phyloP scores from a whole-genome alignment of 2,797 vertebrate genomes.

The Pseudomugil gertrudae region DNA sequence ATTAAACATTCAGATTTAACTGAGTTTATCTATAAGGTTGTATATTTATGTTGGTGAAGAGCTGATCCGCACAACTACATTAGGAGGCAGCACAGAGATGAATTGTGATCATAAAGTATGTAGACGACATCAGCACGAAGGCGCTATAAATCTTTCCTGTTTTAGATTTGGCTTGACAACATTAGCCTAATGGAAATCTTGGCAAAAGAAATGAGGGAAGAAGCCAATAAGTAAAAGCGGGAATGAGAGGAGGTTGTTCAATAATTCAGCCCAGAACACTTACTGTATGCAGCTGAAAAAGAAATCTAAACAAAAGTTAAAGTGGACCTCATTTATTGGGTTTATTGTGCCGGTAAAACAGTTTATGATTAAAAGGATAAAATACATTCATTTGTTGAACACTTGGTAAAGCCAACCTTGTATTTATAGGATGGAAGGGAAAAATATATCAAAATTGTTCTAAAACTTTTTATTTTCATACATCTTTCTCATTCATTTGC shows the following conservation, averaged over 20 bases:
- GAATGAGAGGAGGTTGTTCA: constrained; percentile 39
- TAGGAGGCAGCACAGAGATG: background rate
- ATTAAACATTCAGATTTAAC: background rate
- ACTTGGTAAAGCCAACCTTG: background rate
- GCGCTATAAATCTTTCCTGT: background rate
- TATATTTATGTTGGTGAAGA: background rate
- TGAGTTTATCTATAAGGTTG: background rate
- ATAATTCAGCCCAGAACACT: constrained; percentile 61
- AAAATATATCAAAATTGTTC: too few relatives aligned
- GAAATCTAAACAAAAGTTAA: constrained; percentile 18
- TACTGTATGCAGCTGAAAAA: constrained; percentile 30
- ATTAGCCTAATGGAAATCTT: constrained; percentile 57
- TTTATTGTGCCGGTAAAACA: too few relatives aligned
- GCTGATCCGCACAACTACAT: background rate
- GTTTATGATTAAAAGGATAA: too few relatives aligned
- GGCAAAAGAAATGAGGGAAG: constrained; percentile 37
- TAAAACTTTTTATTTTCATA: too few relatives aligned
- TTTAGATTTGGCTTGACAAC: constrained; percentile 34
- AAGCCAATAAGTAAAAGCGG: constrained; percentile 35
- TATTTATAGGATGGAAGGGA: background rate
- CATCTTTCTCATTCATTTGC: background rate
- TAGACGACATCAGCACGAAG: background rate
- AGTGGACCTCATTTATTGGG: background rate
- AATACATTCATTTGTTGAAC: background rate
- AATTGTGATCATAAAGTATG: background rate